Evolutionary conservation across 2,888 invertebrate genomes (phyloP), one percentile per base, ranked within the genome.

Genomic region (Drosophila cyrtoloma): DNA sequence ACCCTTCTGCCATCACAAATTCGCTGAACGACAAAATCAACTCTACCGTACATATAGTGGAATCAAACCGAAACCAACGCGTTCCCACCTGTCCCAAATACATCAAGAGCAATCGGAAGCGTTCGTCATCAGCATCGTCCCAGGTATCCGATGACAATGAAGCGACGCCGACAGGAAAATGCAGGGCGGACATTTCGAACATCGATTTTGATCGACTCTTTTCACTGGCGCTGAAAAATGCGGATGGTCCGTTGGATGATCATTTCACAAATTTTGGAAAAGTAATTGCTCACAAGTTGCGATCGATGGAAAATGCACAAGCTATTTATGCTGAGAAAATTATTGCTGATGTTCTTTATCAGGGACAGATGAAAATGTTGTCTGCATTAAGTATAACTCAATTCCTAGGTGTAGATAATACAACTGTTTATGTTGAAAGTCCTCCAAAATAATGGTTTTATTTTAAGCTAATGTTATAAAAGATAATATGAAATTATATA

Each of bases 291-390:
- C 92, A 93, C 66, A 93, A 93, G 72, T 77, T 93, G 61, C 91
- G 93, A 5, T 86, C 91, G 10, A 93, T 93, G 93, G 93, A 93
- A 0, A 63, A 89, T 14, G 87, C 89, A 30, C 93, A 93, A 69
- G 92, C 93, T 5, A 84, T 93, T 37, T 92, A 91, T 60, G 93
- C 93, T 2, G 93, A 93, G 66, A 93, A 93, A 68, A 89, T 93
- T 19, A 93, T 93, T 55, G 91, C 91, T 12, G 93, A 93, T 79
- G 92, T 93, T 53, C 89, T 93, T 32, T 92, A 92, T 78, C 93
- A 93, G 76, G 93, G 93, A 4, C 93, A 93, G 84, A 92, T 93
- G 92, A 93, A 93, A 82, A 83, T 92, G 77, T 81, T 93, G 12
- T 87, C 92, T 22, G 65, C 89, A 32, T 75, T 89, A 59, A 91